Base-by-base conservation (phyloP, 2,797 vertebrate species). In the Molossus molossus region DNA sequence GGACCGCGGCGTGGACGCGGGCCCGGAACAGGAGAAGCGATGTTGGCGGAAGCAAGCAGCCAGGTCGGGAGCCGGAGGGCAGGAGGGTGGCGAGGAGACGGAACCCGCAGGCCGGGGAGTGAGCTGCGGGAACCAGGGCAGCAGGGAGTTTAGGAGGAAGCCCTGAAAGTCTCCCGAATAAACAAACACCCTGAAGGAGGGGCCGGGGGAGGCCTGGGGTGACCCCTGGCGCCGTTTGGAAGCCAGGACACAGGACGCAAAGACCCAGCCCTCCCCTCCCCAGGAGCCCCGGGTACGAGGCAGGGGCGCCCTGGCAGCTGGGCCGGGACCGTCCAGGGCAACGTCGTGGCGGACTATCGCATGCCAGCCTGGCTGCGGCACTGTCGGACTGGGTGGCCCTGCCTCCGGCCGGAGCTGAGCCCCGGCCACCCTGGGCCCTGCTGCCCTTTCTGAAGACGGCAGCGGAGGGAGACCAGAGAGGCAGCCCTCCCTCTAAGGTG, bases 361-460 rank as follows among this genome's bases (percentile, higher is more conserved):
- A 12, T 23, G 1, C 45, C 21, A 12, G 0, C 15, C 25, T 1
- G 1, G 4, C 1, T 0, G 0, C 1, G 48, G 58, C 67, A 14
- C 64, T 3, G 13, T 9, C 18, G 4, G 57, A 33, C 9, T 29
- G 77, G 0, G 48, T 9, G 18, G 25, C 25, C 60, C 81, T 11
- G 33, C 27, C 58, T 45, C 13, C 20, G 0, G 2, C 9, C 1
- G 5, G 8, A 55, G 15, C 53, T 13, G 17, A 14, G 14, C 53
- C 48, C 14, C 40, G 0, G 2, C 60, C 13, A 15, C 29, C 10
- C 29, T 48, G 37, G 29, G 14, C 18, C 87, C 67, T 4, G 50
- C 73, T 10, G 23, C 45, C 40, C 11, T 40, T 85, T 70, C 70
- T 45, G 25, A 67, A 62, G 33, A 60, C 57, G 76, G 29, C 45